These are phyloP conservation scores for Clarias macrocephalus DNA, from an alignment of 2,113 vertebrate species.

Conservation along the genomic window DNA sequence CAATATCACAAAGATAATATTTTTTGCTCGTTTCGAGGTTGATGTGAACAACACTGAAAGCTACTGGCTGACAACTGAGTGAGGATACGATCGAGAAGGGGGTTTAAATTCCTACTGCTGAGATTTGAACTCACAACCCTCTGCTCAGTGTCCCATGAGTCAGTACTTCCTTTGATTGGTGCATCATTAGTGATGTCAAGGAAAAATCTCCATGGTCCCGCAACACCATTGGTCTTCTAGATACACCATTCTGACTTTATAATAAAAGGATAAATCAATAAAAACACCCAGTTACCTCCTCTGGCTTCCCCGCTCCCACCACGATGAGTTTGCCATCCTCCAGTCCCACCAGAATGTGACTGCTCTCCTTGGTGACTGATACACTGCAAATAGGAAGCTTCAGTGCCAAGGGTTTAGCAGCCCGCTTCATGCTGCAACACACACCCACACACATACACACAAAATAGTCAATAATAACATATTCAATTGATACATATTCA, in stretches of 20 bases:
- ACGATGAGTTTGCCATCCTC: conserved; percentile 95
- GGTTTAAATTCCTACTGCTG: too few relatives aligned
- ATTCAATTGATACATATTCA: too few relatives aligned
- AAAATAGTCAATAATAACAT: neutral
- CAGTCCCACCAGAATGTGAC: conserved; percentile 91
- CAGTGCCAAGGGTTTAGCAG: conserved; percentile 79
- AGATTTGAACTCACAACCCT: too few relatives aligned
- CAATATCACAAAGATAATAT: neutral
- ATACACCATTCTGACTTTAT: neutral
- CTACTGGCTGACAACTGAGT: too few relatives aligned
- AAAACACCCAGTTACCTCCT: conserved; percentile 78
- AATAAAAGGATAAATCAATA: neutral
- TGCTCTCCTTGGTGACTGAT: conserved; percentile 91
- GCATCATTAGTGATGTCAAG: neutral
- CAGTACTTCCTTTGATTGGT: neutral
- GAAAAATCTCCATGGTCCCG: neutral
- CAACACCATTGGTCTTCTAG: neutral
- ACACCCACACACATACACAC: conserved; percentile 17
- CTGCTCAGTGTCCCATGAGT: neutral
- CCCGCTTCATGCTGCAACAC: conserved; percentile 71
- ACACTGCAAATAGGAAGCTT: conserved; percentile 87
- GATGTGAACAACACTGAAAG: too few relatives aligned
- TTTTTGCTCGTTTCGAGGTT: neutral
- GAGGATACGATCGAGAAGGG: too few relatives aligned
- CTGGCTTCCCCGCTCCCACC: conserved; percentile 90